Base-by-base conservation (phyloP, 23 tunicate genomes). In the Ascidia mentula region DNA sequence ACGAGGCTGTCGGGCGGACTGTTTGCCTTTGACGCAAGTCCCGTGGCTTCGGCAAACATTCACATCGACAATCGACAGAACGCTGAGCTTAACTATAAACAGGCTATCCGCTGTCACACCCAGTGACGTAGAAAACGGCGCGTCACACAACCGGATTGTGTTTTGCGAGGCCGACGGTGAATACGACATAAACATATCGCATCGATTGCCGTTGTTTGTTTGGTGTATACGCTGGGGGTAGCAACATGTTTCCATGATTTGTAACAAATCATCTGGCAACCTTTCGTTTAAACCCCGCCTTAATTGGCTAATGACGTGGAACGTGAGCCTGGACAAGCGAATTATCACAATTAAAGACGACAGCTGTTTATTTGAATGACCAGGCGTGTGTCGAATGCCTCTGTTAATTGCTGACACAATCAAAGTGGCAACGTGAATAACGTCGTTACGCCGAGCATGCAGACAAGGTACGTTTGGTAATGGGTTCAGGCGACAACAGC, bases 171-270 rank as follows among this genome's bases (percentile, higher is more conserved):
- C 65, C 24, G 65, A 53, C 24, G 65, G 65, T 28, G 65, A 1
- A 26, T 53, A 3, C 22, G 65, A 53, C 28, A 53, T 53, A 53
- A 53, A 53, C 65, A 53, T 26, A 53, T 53, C 65, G 65, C 65
- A 53, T 53, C 65, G 65, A 53, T 53, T 53, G 65, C 7, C 65
- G 24, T 53, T 53, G 65, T 53, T 53, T 53, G 65, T 53, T 53
- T 53, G 65, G 65, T 28, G 12, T 53, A 5, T 53, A 5, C 65
- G 12, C 65, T 53, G 65, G 65, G 28, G 65, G 65, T 53, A 28
- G 65, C 65, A 53, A 53, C 65, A 53, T 53, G 65, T 53, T 53
- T 53, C 65, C 65, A 28, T 28, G 65, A 53, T 53, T 53, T 28
- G 65, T 20, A 12, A 28, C 65, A 26, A 53, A 53, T 53, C 65